phyloP scores from a whole-genome alignment of 2,888 invertebrate genomes.

The Noctua pronuba region DNA sequence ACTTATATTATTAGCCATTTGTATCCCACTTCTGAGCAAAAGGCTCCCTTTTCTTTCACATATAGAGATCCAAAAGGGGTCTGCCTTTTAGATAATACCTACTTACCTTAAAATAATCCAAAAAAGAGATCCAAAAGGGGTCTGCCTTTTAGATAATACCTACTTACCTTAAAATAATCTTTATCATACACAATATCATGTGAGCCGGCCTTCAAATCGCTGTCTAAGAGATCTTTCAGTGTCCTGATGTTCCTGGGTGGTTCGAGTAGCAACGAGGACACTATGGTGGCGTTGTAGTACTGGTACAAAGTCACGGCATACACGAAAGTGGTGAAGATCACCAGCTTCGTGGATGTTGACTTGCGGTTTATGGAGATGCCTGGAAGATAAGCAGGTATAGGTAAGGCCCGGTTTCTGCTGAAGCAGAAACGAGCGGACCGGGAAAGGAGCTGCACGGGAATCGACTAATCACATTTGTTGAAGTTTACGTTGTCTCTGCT shows the following conservation, averaged over 20 bases:
- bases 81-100: background rate
- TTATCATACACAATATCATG: conserved; percentile 92
- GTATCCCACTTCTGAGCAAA: background rate
- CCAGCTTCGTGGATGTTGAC: conserved; percentile 88
- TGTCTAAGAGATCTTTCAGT: conserved; percentile 90
- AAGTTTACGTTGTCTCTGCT: background rate
- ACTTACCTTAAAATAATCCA: conserved; percentile 92
- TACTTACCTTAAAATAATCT: conserved; percentile 91
- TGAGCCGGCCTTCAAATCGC: conserved; percentile 90
- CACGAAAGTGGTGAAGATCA: conserved; percentile 88
- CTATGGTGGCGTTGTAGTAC: conserved; percentile 93
- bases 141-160: background rate
- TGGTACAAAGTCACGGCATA: conserved; percentile 92
- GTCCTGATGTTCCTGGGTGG: conserved; percentile 91
- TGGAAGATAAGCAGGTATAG: conserved; percentile 63
- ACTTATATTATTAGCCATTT: background rate
- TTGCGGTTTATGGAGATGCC: conserved; percentile 83
- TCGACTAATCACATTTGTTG: background rate
- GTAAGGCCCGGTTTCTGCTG: background rate
- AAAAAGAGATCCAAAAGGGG: background rate
- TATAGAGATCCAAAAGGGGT: background rate
- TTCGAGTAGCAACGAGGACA: conserved; percentile 91
- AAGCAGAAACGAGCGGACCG: background rate
- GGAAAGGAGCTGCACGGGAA: background rate
- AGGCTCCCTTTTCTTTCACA: background rate